These are phyloP conservation scores for Vireo altiloquus DNA, from an alignment of 2,113 vertebrate species.

Conservation along the genomic window DNA sequence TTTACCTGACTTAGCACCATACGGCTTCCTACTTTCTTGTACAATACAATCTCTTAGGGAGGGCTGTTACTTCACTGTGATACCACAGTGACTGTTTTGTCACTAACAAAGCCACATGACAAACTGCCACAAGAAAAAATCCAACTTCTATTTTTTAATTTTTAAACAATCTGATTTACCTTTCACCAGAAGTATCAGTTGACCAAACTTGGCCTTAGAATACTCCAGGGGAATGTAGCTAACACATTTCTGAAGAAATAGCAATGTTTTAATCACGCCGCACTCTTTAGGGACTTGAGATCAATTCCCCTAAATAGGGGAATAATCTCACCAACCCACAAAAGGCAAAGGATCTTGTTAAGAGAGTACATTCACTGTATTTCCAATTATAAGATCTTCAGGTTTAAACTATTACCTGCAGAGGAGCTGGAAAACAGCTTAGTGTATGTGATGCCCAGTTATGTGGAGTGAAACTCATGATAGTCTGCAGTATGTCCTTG, in stretches of 20 bases:
- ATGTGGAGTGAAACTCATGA: conserved; percentile 97
- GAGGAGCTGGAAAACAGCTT: conserved; percentile 94
- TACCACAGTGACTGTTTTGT: background rate
- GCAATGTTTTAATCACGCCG: background rate
- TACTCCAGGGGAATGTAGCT: background rate
- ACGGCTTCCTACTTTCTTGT: background rate
- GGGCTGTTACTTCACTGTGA: background rate
- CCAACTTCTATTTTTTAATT: background rate
- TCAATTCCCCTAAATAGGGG: background rate
- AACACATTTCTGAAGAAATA: background rate
- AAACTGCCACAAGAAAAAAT: background rate
- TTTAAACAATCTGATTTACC: background rate
- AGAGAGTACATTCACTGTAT: background rate
- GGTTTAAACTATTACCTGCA: conserved; percentile 82
- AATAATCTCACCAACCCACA: background rate
- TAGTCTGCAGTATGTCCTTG: conserved; percentile 98
- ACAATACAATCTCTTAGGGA: background rate
- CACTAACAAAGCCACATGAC: background rate
- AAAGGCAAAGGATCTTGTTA: background rate
- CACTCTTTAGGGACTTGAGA: background rate
- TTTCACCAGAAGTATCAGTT: background rate
- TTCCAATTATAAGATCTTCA: background rate
- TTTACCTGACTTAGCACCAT: background rate
- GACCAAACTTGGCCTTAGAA: background rate
- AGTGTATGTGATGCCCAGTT: conserved; percentile 98